Evolutionary conservation across 2,113 vertebrate genomes (phyloP).

Genomic region (Bufo bufo): DNA sequence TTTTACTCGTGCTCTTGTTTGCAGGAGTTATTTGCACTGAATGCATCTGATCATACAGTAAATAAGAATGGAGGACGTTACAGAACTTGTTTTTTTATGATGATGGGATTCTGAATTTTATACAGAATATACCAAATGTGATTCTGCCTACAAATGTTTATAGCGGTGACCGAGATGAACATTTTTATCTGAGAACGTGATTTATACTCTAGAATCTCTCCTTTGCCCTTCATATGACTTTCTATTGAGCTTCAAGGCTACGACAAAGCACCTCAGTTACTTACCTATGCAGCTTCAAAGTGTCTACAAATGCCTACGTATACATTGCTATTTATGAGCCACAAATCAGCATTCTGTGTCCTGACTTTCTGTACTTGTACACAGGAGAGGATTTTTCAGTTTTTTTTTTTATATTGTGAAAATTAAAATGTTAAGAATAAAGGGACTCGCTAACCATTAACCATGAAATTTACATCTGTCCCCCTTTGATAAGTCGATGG

Average conservation of each 20-base stretch:
- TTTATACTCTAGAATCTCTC: slow-evolving; percentile 10
- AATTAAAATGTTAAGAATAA: background rate
- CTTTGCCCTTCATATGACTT: slow-evolving; percentile 37
- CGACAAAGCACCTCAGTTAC: slow-evolving; percentile 45
- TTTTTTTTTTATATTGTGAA: slow-evolving; percentile 17
- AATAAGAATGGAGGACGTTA: background rate
- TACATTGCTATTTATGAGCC: slow-evolving; percentile 44
- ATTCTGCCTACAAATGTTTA: slow-evolving; percentile 40
- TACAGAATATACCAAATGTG: slow-evolving; percentile 38
- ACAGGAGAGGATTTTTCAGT: background rate
- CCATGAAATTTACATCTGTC: background rate
- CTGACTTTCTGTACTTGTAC: slow-evolving; percentile 22
- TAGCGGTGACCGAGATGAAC: slow-evolving; percentile 26
- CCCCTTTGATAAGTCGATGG: background rate
- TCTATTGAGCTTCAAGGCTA: slow-evolving; percentile 26
- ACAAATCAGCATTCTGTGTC: slow-evolving; percentile 11
- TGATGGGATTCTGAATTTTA: slow-evolving; percentile 25
- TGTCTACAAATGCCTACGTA: slow-evolving; percentile 37
- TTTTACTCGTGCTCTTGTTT: slow-evolving; percentile 1
- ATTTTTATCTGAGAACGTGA: slow-evolving; percentile 4
- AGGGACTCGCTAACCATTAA: background rate
- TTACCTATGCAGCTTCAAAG: slow-evolving; percentile 37
- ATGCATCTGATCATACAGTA: slow-evolving; percentile 4
- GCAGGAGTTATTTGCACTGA: slow-evolving; percentile 15
- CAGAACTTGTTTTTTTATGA: slow-evolving; percentile 3